Evolutionary conservation across 2,888 invertebrate genomes (phyloP), one percentile per base, ranked within the genome.

Genomic region (Leistus spinibarbis): DNA sequence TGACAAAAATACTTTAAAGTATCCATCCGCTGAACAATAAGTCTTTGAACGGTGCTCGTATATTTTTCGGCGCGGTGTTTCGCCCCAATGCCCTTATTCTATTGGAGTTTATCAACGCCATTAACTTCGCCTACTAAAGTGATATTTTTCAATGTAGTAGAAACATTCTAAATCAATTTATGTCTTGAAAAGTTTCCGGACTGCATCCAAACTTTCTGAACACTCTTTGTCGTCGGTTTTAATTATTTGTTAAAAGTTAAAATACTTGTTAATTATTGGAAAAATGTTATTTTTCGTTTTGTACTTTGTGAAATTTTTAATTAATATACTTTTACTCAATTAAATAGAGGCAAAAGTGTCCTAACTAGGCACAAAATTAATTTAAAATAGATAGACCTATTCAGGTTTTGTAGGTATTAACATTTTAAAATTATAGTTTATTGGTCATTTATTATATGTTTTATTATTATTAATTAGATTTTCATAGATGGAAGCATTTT

Each of bases 141-240:
- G 62, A 75, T 75, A 75, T 75, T 75, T 75, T 75, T 75, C 69
- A 75, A 75, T 75, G 75, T 75, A 69, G 54, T 68, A 75, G 75
- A 69, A 75, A 75, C 75, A 75, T 69, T 75, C 54, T 75, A 75
- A 75, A 75, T 75, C 75, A 75, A 75, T 75, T 75, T 75, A 75
- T 75, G 69, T 63, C 69, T 23, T 53, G 69, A 20, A 75, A 75
- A 75, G 66, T 75, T 75, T 22, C 17, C 19, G 69, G 69, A 75
- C 75, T 75, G 68, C 16, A 53, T 2, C 27, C 20, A 54, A 75
- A 75, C 69, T 75, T 66, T 13, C 68, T 23, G 19, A 13, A 54
- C 73, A 69, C 69, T n/a, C 69, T 69, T 75, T 75, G 68, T 68
- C 69, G 68, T 75, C 64, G 64, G 64, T 69, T 75, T 75, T 75